phyloP scores from a whole-genome alignment of 2,888 invertebrate species.

The Eupithecia tripunctaria region DNA sequence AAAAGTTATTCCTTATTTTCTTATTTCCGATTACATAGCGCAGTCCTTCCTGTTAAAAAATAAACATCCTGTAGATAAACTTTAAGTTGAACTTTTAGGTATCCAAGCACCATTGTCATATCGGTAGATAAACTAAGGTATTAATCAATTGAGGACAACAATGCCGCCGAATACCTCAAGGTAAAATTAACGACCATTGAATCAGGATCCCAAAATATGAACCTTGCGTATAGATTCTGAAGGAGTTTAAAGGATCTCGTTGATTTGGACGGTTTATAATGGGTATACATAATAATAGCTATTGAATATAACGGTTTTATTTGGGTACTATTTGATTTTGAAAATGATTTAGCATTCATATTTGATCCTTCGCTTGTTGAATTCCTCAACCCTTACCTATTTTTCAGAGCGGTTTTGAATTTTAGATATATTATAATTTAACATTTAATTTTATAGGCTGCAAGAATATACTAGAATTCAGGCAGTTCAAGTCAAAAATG shows the following conservation, averaged over 20 bases:
- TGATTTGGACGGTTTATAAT: constrained; percentile 9
- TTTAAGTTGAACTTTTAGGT: constrained; percentile 74
- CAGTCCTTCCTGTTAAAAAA: neutral
- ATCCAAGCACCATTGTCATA: constrained; percentile 81
- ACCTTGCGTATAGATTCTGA: constrained; percentile 5
- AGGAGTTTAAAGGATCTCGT: constrained; percentile 2
- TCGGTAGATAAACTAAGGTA: constrained; percentile 81
- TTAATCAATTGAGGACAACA: constrained; percentile 80
- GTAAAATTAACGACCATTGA: constrained; percentile 58
- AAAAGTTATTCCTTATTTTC: no score
- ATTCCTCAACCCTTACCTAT: neutral
- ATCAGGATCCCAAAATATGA: constrained; percentile 49
- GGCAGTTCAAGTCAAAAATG: no score
- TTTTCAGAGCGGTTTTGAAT: neutral
- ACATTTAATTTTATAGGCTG: neutral
- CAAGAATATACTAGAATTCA: neutral
- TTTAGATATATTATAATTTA: neutral
- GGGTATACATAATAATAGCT: constrained; percentile 8
- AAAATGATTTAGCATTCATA: neutral
- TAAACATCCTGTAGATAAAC: constrained; percentile 59
- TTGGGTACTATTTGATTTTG: constrained; percentile 10
- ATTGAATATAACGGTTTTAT: constrained; percentile 14
- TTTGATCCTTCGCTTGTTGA: neutral
- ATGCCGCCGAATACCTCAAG: constrained; percentile 76
- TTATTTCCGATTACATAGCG: neutral